Evolutionary conservation across 2,113 vertebrate genomes (phyloP).

Genomic region (Atrichornis clamosus): DNA sequence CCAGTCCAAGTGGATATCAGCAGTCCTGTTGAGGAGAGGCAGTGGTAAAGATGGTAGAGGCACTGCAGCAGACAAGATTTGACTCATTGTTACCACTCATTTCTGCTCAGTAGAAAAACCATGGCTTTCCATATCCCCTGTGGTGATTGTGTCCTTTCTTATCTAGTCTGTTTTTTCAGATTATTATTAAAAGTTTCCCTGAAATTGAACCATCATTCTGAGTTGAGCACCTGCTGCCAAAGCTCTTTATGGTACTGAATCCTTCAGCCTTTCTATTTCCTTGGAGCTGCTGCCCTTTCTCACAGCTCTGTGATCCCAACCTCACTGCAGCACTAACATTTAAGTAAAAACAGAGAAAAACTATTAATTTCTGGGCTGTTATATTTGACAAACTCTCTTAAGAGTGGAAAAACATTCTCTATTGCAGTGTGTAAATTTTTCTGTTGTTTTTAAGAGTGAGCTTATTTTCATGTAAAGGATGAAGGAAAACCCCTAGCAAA

Average conservation of each 20-base stretch:
- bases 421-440: not conserved
- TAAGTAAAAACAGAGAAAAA: not conserved
- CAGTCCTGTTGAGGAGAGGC: not conserved
- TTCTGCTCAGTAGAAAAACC: not conserved
- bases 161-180: not conserved
- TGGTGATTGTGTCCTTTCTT: not conserved
- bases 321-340: not conserved
- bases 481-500: not conserved
- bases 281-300: slow-evolving; percentile 15
- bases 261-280: not conserved
- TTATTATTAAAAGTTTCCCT: not conserved
- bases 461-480: not conserved
- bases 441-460: not conserved
- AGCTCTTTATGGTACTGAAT: not conserved
- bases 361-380: not conserved
- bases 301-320: not conserved
- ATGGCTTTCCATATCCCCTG: not conserved
- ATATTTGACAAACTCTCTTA: not conserved
- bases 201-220: not conserved
- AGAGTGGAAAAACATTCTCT: not conserved
- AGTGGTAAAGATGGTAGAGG: not conserved
- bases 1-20: not conserved
- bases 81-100: not conserved
- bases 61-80: not conserved
- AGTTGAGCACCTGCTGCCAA: not conserved